A percentile compares a stretch with the other conserved stretches of the same genome.
Conservation (phyloP, 2,888 invertebrate species). For the Anthrax anthrax region DNA sequence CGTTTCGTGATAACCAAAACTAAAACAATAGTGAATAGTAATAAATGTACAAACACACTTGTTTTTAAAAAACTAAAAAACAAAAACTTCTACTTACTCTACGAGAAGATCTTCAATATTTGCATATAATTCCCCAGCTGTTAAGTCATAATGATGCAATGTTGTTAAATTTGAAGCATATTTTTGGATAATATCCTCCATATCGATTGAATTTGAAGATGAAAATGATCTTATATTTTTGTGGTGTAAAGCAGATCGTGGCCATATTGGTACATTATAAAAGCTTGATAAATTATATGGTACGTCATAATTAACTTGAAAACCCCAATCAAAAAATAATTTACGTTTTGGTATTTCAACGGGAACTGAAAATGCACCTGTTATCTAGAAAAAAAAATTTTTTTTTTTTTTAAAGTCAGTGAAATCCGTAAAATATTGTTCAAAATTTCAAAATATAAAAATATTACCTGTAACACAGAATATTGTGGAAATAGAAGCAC, state of each 20-base stretch:
- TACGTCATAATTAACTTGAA: slow-evolving; percentile 27
- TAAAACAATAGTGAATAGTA: slow-evolving; percentile 24
- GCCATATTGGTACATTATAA: slow-evolving; percentile 30
- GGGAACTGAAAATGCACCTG: slow-evolving; percentile 27
- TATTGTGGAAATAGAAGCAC: neutral
- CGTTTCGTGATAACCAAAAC: slow-evolving; percentile 50
- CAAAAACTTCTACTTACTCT: neutral
- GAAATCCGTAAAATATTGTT: no score
- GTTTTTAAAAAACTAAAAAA: no score
- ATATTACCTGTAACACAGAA: neutral
- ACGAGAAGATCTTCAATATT: slow-evolving; percentile 24
- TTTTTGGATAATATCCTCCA: slow-evolving; percentile 2
- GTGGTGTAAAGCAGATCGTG: slow-evolving; percentile 8
- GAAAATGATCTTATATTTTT: neutral
- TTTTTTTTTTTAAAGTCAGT: no score
- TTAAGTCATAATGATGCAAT: slow-evolving; percentile 26
- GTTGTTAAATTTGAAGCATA: slow-evolving; percentile 5
- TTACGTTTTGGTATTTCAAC: slow-evolving; percentile 25
- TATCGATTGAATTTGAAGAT: no score
- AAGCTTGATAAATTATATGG: slow-evolving; percentile 23
- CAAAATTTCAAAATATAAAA: neutral
- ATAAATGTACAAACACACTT: no score
- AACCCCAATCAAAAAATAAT: slow-evolving; percentile 30
- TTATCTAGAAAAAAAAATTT: slow-evolving; percentile 17
- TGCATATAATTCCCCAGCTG: slow-evolving; percentile 29